Evolutionary conservation across 2,888 invertebrate species (phyloP), one percentile per base, ranked within the genome.

Genomic region (Seira musarum): DNA sequence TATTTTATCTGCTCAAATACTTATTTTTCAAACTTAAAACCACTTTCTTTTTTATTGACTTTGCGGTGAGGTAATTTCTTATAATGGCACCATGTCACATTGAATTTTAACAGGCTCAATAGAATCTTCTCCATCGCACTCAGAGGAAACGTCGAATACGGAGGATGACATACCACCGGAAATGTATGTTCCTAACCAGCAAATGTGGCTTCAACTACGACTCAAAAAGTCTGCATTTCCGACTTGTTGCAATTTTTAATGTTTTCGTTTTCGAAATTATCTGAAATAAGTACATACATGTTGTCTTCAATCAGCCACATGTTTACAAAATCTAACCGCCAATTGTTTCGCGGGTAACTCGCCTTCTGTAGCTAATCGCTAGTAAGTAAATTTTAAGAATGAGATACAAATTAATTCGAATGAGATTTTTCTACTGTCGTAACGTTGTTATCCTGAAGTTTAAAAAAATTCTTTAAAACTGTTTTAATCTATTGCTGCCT

Each of bases 131-230:
- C 87, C 85, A 1, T 78, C 83, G 15, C 70, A 69, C 1, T 84
- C 84, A 1, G 83, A 82, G 53, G 83, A 70, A 25, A 83, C 85
- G 0, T 70, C 81, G 0, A 88, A 89, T 22, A 89, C 89, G 63
- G 88, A 90, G 60, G 91, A 92, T 84, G 88, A 93, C 87, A 93
- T 96, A 93, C 96, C 96, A 0, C 94, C 96, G 0, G 96, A 96
- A 89, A 96, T 96, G 96, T 96, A 96, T 88, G 96, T 96, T 10
- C 95, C 96, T 1, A 95, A 96, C 89, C 96, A 96, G 89, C 94
- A 95, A 88, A 94, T 95, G 87, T 96, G 96, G 96, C 90, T 96
- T 10, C 93, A 94, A 83, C 90, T 96, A 60, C 92, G 95, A 63
- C 94, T 94, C 19, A 90, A 90, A 67, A 83, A 87, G 25, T 68